Evolutionary conservation across 2,113 vertebrate species (phyloP).

Genomic region (Choloepus hoffmanni): DNA sequence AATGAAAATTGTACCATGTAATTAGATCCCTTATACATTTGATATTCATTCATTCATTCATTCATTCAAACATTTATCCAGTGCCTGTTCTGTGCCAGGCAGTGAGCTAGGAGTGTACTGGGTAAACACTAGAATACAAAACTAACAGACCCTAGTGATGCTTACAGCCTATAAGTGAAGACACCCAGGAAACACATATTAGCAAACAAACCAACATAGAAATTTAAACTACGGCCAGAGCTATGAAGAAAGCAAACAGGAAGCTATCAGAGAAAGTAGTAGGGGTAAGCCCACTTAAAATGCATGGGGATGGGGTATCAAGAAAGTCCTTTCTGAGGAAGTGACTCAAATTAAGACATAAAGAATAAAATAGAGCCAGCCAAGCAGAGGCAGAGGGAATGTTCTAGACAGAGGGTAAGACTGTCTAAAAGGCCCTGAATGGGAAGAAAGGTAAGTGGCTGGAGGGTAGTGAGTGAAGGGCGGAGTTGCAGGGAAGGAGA

Average conservation of each 20-base stretch:
- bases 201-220: too few species aligned
- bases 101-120: too few species aligned
- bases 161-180: not conserved
- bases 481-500: not conserved
- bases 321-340: not conserved
- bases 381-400: rapidly evolving
- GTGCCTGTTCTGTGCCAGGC: not conserved
- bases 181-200: not conserved
- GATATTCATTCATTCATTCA: not conserved
- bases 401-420: not conserved
- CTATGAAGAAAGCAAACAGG: not conserved
- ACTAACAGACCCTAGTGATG: rapidly evolving
- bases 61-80: not conserved
- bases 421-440: not conserved
- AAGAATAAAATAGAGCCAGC: not conserved
- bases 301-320: not conserved
- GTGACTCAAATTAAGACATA: not conserved
- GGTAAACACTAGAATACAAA: not conserved
- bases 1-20: rapidly evolving
- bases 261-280: not conserved
- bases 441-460: not conserved
- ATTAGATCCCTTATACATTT: not conserved
- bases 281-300: not conserved
- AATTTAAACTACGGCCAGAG: rapidly evolving
- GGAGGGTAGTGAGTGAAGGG: not conserved